Base-by-base conservation (phyloP, 2,888 invertebrate genomes). In the Cerastis leucographa region DNA sequence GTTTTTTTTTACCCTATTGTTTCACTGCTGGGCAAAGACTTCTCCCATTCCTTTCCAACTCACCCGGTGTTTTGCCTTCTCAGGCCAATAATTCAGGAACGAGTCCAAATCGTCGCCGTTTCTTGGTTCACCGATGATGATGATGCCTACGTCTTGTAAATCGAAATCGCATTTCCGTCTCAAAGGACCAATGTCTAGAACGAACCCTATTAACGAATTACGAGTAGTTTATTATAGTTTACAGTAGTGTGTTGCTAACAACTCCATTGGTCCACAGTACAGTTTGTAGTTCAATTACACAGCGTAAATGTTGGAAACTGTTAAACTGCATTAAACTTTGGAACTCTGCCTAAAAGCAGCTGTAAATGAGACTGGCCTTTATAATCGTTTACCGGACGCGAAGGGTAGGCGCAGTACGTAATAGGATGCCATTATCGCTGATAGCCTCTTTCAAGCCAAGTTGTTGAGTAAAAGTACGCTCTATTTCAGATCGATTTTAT, bases 281-380 rank as follows among this genome's bases (percentile, higher is more conserved):
- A 80, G 77, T 76, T 80, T 54, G 44, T 70, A 81, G 81, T 85
- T 85, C 62, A 77, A 83, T 81, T 81, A 83, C 56, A 64, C 71
- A 85, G 68, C 46, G 71, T 75, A 44, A 73, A 81, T 85, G 81
- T 85, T 77, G 35, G 61, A 69, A 74, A 85, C 82, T 68, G 73
- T 76, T 62, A 85, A 85, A 85, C 85, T 73, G 82, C 71, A 85
- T 83, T 77, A 46, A 83, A 74, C 77, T 77, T 85, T 71, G 67
- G 54, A 85, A 73, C 59, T 61, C 12, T 25, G 61, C 59, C 68
- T 85, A 76, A 69, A 71, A 76, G 71, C 77, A 68, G 59, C 56
- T 71, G 65, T 71, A 77, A 85, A 73, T 85, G 77, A 85, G 68
- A 73, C 56, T 67, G 72, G 66, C 85, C 71, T 80, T 80, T 69